Evolutionary conservation across 2,888 invertebrate species (phyloP), one percentile per base, ranked within the genome.

Genomic region (Hemithea aestivaria): DNA sequence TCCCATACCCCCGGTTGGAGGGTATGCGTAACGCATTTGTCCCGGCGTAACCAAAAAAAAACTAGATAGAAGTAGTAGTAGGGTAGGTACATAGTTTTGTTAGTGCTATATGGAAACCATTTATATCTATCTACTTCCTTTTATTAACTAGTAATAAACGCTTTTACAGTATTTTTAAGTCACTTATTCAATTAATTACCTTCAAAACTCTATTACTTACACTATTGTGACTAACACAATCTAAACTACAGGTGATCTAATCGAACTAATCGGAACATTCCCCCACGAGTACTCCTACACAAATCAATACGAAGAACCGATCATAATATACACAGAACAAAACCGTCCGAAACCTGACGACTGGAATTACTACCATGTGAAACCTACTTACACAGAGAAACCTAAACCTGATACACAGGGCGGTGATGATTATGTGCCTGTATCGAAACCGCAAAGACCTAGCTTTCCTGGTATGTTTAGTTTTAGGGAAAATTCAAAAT

Each of bases 241-340:
- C 41, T 57, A 39, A 52, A 65, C 56, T 9, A 76, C 88, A 88
- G 88, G 88, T 83, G 88, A 88, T 48, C 69, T 87, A 29, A 85
- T 88, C 35, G 81, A 88, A 71, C 69, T 88, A 46, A 87, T 88
- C 64, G 88, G 88, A 4, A 59, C 85, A 61, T 85, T 88, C 45
- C 88, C 88, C 35, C 81, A 85, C 59, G 85, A 87, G 60, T 87
- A 76, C 62, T 80, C 80, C 39, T 81, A 82, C 65, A 83, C 81
- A 30, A 83, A 82, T 49, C 80, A 85, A 55, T 87, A 73, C 57
- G 87, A 87, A 33, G 87, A 85, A 25, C 88, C 88, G 1, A 75
- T 81, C 42, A 78, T 81, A 59, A 81, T 79, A 56, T 88, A 84
- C 82, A 83, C 89, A 48, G 87, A 87, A 38, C 60, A 60, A 35